Percentiles rank a stretch among this genome's conserved stretches.
Evolutionary conservation across 2,888 invertebrate genomes (phyloP).

Genomic region (Notocelia uddmanniana): DNA sequence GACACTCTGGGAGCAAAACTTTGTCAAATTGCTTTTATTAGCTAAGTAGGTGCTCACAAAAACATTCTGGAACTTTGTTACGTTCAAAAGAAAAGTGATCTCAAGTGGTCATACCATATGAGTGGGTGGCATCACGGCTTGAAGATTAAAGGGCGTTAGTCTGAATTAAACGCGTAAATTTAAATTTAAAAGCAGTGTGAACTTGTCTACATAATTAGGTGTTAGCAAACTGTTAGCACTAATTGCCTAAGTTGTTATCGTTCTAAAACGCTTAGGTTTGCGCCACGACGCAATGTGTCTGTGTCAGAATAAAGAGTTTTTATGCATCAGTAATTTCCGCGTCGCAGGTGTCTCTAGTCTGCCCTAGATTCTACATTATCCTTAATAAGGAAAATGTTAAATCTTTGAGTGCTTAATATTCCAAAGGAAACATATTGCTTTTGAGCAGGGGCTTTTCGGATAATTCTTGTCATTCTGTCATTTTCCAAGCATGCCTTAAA

Average conservation of each 20-base stretch:
- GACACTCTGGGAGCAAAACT: slow-evolving; percentile 34
- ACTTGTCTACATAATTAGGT: neutral
- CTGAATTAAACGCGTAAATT: neutral
- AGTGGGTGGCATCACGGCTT: neutral
- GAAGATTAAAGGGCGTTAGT: neutral
- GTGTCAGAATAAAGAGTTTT: slow-evolving; percentile 12
- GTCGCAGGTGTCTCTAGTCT: slow-evolving; percentile 8
- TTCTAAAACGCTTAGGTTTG: neutral
- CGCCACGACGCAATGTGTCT: slow-evolving; percentile 1
- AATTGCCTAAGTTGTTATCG: neutral
- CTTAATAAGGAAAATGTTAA: slow-evolving; percentile 5
- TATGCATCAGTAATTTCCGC: slow-evolving; percentile 22
- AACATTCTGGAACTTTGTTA: slow-evolving; percentile 33
- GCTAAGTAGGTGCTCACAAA: slow-evolving; percentile 39
- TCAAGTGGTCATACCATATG: too few relatives aligned
- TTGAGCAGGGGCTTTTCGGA: neutral
- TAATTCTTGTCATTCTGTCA: neutral
- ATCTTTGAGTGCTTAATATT: slow-evolving; percentile 2
- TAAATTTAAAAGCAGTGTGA: neutral
- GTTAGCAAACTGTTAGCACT: neutral
- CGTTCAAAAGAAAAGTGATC: slow-evolving; percentile 3
- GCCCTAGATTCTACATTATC: slow-evolving; percentile 6
- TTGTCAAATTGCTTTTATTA: slow-evolving; percentile 45
- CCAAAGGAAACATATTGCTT: slow-evolving; percentile 1
- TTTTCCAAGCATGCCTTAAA: slow-evolving; percentile 7